Conservation (phyloP, 2,113 vertebrate species). For the Melanostigma gelatinosum region DNA sequence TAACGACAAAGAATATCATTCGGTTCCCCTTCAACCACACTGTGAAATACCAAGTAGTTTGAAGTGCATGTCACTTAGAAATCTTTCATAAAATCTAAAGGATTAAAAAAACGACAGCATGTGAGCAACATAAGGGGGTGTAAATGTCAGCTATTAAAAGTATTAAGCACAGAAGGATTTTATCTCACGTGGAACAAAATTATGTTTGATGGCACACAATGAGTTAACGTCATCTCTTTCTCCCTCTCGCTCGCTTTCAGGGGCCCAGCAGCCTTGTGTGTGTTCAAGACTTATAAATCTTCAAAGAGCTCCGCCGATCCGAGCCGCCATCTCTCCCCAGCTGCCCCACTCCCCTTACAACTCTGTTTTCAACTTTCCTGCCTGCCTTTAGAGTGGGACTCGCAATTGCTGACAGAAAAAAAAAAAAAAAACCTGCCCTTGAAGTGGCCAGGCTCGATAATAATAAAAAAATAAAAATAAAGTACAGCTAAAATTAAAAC, state of each 20-base stretch:
- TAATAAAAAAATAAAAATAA: conserved; percentile 1
- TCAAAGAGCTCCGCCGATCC: conserved; percentile 86
- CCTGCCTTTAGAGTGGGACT: conserved; percentile 19
- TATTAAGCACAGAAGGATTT: neutral
- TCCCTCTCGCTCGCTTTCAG: conserved; percentile 76
- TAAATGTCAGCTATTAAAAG: neutral
- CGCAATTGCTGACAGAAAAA: conserved; percentile 36
- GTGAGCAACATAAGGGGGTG: neutral
- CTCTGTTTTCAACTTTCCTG: conserved; percentile 68
- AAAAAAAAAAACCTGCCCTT: conserved; percentile 1
- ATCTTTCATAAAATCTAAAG: neutral
- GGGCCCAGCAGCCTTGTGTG: conserved; percentile 87
- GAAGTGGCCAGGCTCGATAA: neutral
- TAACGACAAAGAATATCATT: neutral
- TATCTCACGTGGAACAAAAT: conserved; percentile 7
- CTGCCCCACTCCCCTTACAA: conserved; percentile 78
- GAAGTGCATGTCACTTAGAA: neutral
- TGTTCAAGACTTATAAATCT: conserved; percentile 91
- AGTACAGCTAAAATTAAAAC: conserved; percentile 50
- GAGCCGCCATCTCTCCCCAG: conserved; percentile 74
- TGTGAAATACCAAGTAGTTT: conserved; percentile 4
- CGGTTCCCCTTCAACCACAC: neutral
- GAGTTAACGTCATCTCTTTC: conserved; percentile 69
- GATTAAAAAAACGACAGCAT: neutral
- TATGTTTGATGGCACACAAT: conserved; percentile 50